Evolutionary conservation across 1,140 invertebrate genomes (phyloP).

Genomic region (Zophobas morio): DNA sequence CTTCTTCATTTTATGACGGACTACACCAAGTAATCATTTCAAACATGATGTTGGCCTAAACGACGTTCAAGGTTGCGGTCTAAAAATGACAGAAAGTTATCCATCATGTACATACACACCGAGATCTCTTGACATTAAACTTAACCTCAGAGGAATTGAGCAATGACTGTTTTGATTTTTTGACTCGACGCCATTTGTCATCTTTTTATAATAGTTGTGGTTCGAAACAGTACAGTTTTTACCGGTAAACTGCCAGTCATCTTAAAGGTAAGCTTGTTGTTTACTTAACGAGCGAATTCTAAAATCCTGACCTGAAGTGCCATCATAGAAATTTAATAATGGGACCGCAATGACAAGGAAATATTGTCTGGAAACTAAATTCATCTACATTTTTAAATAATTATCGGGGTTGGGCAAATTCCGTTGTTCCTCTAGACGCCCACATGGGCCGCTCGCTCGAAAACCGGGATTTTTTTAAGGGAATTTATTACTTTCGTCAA

Average conservation of each 20-base stretch:
- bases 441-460: not conserved
- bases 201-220: conserved; percentile 35
- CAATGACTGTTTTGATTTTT: conserved; percentile 43
- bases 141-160: conserved; percentile 38
- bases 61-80: conserved; percentile 16
- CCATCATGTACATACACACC: conserved; percentile 21
- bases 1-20: not conserved
- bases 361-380: conserved; percentile 28
- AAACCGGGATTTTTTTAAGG: not conserved
- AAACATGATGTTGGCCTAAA: not conserved
- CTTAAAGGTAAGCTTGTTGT: conserved; percentile 18
- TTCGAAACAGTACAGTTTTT: conserved; percentile 34
- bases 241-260: conserved; percentile 36
- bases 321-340: conserved; percentile 36
- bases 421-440: not conserved
- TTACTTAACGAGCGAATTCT: conserved; percentile 41
- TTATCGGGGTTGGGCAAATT: conserved; percentile 24
- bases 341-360: conserved; percentile 28
- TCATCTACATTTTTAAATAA: conserved; percentile 25
- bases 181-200: conserved; percentile 37
- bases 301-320: conserved; percentile 29
- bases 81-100: conserved; percentile 31
- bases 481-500: not conserved
- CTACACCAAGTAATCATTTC: conserved; percentile 6
- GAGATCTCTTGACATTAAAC: conserved; percentile 39